These are phyloP conservation scores for Dicyrtoma fusca DNA, from an alignment of 2,888 invertebrate species.

Conservation along the genomic window DNA sequence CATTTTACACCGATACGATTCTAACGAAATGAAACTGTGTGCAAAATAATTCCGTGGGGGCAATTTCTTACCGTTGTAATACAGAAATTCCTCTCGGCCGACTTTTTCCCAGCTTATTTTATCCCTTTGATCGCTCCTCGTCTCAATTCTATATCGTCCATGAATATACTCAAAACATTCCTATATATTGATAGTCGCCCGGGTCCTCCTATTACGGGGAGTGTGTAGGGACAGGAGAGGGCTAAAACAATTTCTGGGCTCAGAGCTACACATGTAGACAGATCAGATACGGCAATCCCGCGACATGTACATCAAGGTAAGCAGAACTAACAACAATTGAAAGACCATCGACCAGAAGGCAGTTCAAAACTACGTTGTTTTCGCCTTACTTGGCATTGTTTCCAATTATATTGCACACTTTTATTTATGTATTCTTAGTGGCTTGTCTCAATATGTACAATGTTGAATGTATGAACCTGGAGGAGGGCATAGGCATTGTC, in stretches of 20 bases:
- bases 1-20: conserved; percentile 46
- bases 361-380: too few species aligned
- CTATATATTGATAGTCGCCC: not conserved
- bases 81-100: conserved; percentile 37
- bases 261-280: too few species aligned
- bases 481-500: not conserved
- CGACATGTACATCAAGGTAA: too few species aligned
- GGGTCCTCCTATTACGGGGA: too few species aligned
- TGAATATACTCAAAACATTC: not conserved
- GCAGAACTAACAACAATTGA: too few species aligned
- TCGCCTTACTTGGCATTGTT: too few species aligned
- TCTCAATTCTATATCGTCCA: not conserved
- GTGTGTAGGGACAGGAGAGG: too few species aligned
- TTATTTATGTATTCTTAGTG: too few species aligned
- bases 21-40: conserved; percentile 45
- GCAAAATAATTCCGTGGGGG: conserved; percentile 48
- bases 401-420: too few species aligned
- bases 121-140: not conserved
- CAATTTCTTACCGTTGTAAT: conserved; percentile 42
- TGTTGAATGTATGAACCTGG: not conserved
- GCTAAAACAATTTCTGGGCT: too few species aligned
- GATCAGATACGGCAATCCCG: too few species aligned
- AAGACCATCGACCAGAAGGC: too few species aligned
- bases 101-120: conserved; percentile 13
- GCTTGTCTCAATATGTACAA: not conserved